These are phyloP conservation scores for Eufriesea mexicana DNA, from an alignment of 1,140 invertebrate species.

Conservation along the genomic window DNA sequence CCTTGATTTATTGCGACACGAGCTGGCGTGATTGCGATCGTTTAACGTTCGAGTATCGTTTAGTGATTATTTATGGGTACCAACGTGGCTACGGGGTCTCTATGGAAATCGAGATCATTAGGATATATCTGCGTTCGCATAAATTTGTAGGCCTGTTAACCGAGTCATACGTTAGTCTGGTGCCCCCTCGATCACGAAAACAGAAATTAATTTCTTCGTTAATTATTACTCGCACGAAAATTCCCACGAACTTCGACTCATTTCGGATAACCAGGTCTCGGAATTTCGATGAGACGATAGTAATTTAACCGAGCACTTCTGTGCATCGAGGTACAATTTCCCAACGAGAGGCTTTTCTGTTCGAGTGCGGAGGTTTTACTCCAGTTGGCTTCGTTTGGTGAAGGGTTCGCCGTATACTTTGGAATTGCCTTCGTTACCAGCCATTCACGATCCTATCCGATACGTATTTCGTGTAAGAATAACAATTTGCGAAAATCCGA, in stretches of 20 bases:
- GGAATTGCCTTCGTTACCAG: neutral
- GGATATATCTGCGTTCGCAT: no score
- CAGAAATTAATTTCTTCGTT: neutral
- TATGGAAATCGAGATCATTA: neutral
- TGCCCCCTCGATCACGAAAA: no score
- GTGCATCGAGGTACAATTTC: neutral
- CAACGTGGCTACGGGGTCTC: neutral
- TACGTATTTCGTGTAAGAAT: neutral
- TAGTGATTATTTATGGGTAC: slow-evolving; percentile 4
- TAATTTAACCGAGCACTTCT: neutral
- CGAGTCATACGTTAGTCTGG: no score
- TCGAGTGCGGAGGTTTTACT: neutral
- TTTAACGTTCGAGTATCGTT: slow-evolving; percentile 12
- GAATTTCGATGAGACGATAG: neutral
- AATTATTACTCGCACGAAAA: neutral
- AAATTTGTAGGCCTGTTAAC: no score
- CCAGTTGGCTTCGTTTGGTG: neutral
- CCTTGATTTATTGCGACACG: slow-evolving; percentile 22
- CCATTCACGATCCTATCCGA: neutral
- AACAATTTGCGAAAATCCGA: neutral
- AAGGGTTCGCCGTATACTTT: neutral
- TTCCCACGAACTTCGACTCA: neutral
- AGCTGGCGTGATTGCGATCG: neutral
- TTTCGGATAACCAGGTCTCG: neutral
- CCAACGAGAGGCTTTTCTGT: neutral